These are phyloP conservation scores for Tetrapedia diversipes DNA, from an alignment of 2,888 invertebrate genomes.

Conservation along the genomic window DNA sequence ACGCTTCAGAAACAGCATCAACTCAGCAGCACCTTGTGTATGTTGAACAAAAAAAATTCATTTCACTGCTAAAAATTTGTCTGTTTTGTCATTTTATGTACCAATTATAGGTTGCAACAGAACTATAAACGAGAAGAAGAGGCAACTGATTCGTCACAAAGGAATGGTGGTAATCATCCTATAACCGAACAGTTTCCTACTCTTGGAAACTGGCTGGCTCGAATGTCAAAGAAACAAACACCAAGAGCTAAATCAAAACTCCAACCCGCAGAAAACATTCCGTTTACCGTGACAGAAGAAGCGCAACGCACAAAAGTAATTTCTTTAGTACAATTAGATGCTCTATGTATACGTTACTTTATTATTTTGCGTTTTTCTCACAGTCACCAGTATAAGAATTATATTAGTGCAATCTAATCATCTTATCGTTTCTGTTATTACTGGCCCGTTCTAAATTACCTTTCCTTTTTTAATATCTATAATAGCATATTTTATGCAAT, in stretches of 20 bases:
- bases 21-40: slow-evolving; percentile 48
- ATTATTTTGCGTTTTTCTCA: no score
- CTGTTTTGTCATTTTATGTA: not conserved
- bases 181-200: slow-evolving; percentile 77
- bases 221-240: slow-evolving; percentile 64
- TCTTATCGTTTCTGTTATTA: no score
- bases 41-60: slow-evolving; percentile 19
- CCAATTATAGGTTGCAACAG: slow-evolving; percentile 35
- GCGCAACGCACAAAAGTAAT: slow-evolving; percentile 35
- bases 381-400: no score
- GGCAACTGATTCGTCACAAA: slow-evolving; percentile 23
- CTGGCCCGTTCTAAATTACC: no score
- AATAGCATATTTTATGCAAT: no score
- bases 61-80: not conserved
- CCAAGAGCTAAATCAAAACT: slow-evolving; percentile 49
- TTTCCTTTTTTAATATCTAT: no score
- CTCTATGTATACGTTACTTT: no score
- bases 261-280: slow-evolving; percentile 21
- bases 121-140: slow-evolving; percentile 29
- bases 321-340: not conserved
- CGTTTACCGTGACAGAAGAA: slow-evolving; percentile 33
- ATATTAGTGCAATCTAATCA: no score
- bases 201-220: slow-evolving; percentile 76
- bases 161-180: slow-evolving; percentile 37
- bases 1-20: not conserved